Evolutionary conservation across 2,113 vertebrate genomes (phyloP), one percentile per base, ranked within the genome.

Genomic region (Scartelaos histophorus): DNA sequence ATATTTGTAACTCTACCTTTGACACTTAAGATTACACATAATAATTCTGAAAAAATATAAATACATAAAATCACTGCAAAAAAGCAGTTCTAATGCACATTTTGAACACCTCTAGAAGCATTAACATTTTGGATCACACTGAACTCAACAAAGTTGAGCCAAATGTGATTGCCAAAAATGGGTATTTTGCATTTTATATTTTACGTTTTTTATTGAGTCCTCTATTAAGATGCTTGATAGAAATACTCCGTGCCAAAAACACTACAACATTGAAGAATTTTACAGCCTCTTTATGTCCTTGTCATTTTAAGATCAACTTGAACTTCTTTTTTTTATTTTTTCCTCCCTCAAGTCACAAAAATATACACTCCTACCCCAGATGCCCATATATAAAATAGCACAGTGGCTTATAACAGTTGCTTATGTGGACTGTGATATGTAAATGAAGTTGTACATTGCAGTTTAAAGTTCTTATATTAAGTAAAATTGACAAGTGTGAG

Each of bases 1-100:
- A 60, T 89, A 78, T 79, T 56, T 76, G 71, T 57, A 65, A 13
- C 47, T 57, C 51, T n/a, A n/a, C 51, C n/a, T 53, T 53, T 53
- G 51, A 53, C 51, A 53, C 51, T 53, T 53, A 7, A 1, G 47
- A 49, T 17, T 49, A 3, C 16, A 1, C 15, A 17, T 7, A 54
- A 54, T 54, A 21, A 19, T 19, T n/a, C n/a, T 2, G 17, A 7
- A 53, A 53, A n/a, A 53, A 53, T 19, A 19, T 38, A 38, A 38
- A 38, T 38, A 38, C 35, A 38, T 38, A 38, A 38, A 38, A 29
- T 29, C 29, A 2, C 2, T 29, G 29, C 29, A 29, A 29, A 29
- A 29, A 29, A 29, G 4, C 2, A 29, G 4, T 29, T 29, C 19
- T 7, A 54, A 19, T 21, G 51, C 19, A 54, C 19, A 54, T 54